Evolutionary conservation across 2,113 vertebrate species (phyloP).

Genomic region (Sinocyclocheilus anophthalmus): DNA sequence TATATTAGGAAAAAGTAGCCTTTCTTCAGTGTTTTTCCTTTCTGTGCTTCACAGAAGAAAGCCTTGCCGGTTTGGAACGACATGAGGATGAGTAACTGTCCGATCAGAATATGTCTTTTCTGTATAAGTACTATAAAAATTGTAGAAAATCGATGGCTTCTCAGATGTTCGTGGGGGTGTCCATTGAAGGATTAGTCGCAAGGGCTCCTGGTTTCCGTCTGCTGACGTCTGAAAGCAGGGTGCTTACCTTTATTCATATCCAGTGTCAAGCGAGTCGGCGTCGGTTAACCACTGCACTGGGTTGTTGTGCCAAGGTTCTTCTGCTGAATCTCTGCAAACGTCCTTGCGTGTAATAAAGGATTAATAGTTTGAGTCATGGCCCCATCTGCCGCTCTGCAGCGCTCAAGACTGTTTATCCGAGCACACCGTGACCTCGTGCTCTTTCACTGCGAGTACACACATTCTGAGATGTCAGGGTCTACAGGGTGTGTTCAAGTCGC

Average conservation of each 20-base stretch:
- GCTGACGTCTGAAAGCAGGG: slow-evolving; percentile 16
- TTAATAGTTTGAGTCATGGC: slow-evolving; percentile 31
- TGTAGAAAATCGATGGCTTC: neutral
- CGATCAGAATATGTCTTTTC: neutral
- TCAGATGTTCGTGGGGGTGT: neutral
- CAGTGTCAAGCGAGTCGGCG: neutral
- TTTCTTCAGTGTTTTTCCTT: neutral
- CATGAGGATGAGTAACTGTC: neutral
- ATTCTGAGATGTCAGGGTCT: neutral
- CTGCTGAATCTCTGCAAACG: neutral
- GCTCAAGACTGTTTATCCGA: neutral
- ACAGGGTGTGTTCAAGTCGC: neutral
- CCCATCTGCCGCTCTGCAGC: slow-evolving; percentile 3
- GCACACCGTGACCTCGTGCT: neutral
- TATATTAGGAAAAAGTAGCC: neutral
- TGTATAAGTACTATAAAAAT: neutral
- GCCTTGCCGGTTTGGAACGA: neutral
- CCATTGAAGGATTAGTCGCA: neutral
- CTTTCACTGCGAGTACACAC: neutral
- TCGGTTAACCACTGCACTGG: too few species aligned
- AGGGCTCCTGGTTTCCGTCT: neutral
- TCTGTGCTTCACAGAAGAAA: neutral
- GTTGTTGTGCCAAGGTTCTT: too few species aligned
- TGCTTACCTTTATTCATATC: neutral
- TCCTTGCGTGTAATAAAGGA: slow-evolving; percentile 21